Base-by-base conservation (phyloP, 2,113 vertebrate species). In the Tenrec ecaudatus region DNA sequence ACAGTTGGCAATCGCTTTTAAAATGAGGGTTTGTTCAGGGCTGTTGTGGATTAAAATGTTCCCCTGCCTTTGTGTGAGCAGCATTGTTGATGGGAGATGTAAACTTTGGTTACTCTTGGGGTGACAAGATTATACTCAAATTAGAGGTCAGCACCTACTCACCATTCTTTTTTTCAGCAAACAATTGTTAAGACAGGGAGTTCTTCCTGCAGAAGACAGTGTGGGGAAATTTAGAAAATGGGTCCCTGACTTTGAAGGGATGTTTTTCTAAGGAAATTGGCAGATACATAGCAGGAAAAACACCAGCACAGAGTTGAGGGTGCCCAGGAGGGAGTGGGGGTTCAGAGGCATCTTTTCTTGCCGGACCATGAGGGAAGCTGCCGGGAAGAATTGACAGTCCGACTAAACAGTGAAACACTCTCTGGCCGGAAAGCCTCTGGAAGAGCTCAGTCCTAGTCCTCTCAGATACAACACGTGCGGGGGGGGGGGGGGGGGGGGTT, bases 101-200 rank as follows among this genome's bases (percentile, higher is more conserved):
- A 60, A 6, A 64, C 43, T 86, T 47, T 79, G 73, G 82, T 83
- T 88, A 73, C 62, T 90, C 25, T 78, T 25, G 19, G 77, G 40
- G 86, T 79, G 73, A 94, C 92, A 96, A 66, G 78, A 73, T 80
- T 47, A 31, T 15, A 43, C 20, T 94, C 78, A 86, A 91, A 71
- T 10, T 11, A 93, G 81, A 64, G 15, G 73, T 17, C 25, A 75
- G 77, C 25, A 77, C 68, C 31, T 33, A 73, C 23, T 60, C 64
- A 75, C 29, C 64, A 12, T 69, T 91, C 57, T 90, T 93, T 25
- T 47, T 79, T 77, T 80, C 38, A 47, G 62, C n/a, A 82, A 92
- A 68, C 2, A 25, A 58, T 10, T 58, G 16, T 33, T 71, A 91
- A 82, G 38, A 88, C 10, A 60, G 20, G 1, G 69, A 82, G 36